Percentiles rank a stretch among this genome's conserved stretches.
phyloP scores from a whole-genome alignment of 2,113 vertebrate species.

The Ahaetulla prasina region DNA sequence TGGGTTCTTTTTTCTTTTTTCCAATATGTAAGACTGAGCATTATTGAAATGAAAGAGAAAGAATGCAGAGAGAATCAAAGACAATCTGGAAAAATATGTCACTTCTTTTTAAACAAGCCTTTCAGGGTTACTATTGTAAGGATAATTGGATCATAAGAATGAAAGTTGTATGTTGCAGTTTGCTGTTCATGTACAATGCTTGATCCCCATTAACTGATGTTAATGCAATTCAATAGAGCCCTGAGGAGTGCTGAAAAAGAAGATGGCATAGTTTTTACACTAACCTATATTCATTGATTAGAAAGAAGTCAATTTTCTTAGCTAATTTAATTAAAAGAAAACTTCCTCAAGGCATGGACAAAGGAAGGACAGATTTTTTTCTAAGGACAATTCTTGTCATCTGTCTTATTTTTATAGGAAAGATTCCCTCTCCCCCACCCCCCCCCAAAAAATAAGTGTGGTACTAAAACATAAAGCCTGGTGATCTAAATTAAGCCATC shows the following conservation, averaged over 20 bases:
- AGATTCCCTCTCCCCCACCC: background rate
- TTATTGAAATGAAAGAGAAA: background rate
- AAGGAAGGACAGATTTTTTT: background rate
- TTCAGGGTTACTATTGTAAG: background rate
- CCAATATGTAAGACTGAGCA: too few species aligned
- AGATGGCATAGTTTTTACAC: background rate
- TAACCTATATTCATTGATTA: background rate
- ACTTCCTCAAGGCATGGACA: background rate
- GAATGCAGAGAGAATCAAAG: background rate
- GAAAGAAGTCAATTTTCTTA: background rate
- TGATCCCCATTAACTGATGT: constrained; percentile 4
- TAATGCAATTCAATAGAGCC: background rate
- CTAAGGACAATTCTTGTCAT: background rate
- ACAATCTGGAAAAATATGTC: background rate
- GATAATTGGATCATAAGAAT: background rate
- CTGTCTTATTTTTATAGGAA: background rate
- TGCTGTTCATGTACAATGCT: background rate
- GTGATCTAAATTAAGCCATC: constrained; percentile 2
- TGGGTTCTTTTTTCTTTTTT: too few species aligned
- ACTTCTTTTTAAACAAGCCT: background rate
- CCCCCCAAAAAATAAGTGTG: background rate
- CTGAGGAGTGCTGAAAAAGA: background rate
- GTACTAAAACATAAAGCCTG: background rate
- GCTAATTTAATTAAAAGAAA: constrained; percentile 3
- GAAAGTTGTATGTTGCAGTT: background rate